Conservation (phyloP, 2,888 invertebrate species). For the Geotrupes spiniger region DNA sequence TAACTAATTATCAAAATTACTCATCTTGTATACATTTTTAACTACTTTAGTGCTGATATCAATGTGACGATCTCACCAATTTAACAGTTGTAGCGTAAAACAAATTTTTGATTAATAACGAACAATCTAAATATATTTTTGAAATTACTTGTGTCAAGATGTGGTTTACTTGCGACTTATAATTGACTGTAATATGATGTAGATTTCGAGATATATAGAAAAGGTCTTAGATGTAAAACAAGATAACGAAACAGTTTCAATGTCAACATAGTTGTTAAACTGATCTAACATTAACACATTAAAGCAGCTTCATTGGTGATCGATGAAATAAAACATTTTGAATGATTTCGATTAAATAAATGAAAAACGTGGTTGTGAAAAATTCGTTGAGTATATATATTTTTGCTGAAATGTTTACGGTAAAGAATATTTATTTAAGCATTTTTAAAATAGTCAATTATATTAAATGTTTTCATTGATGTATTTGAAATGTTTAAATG, state of each 20-base stretch:
- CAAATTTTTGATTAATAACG: too few species aligned
- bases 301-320: constrained; percentile 8
- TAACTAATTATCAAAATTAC: too few species aligned
- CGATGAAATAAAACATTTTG: not conserved
- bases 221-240: constrained; percentile 8
- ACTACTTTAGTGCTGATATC: too few species aligned
- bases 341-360: constrained; percentile 10
- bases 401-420: constrained; percentile 10
- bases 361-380: constrained; percentile 19
- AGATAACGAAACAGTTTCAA: constrained; percentile 4
- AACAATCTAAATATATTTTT: too few species aligned
- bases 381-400: constrained; percentile 18
- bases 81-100: too few species aligned
- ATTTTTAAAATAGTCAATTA: constrained; percentile 20
- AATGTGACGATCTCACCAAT: too few species aligned
- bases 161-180: too few species aligned
- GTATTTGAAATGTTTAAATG: constrained; percentile 15
- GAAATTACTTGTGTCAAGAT: too few species aligned
- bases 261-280: constrained; percentile 11
- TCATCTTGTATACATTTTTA: too few species aligned
- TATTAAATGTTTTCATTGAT: constrained; percentile 16
- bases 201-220: constrained; percentile 8
- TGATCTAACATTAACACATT: constrained; percentile 7
- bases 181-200: too few species aligned
- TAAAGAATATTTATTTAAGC: constrained; percentile 9